phyloP scores from a whole-genome alignment of 2,888 invertebrate genomes.

The Cosmopolites sordidus region DNA sequence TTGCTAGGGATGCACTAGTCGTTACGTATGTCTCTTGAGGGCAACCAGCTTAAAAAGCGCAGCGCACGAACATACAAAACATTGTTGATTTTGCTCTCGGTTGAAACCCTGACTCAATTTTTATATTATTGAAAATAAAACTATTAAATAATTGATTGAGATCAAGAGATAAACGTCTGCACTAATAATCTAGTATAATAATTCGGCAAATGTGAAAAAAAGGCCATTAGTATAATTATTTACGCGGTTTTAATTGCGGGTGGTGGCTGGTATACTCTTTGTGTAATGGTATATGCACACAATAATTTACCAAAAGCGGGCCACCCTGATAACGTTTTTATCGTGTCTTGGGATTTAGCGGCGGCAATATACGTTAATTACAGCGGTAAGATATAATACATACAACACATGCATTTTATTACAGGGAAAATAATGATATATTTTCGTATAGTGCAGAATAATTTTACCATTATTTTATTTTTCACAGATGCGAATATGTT shows the following conservation, averaged over 20 bases:
- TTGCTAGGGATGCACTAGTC: too few species aligned
- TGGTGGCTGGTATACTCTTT: slow-evolving; percentile 35
- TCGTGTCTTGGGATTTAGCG: slow-evolving; percentile 35
- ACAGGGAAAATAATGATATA: background rate
- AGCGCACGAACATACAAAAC: too few species aligned
- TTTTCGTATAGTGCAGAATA: background rate
- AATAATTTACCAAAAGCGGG: slow-evolving; percentile 37
- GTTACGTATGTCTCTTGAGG: too few species aligned
- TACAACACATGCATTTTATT: slow-evolving; percentile 13
- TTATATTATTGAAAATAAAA: too few species aligned
- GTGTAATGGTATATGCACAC: slow-evolving; percentile 36
- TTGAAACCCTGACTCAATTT: too few species aligned
- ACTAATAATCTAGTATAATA: too few species aligned
- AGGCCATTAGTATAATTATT: slow-evolving; percentile 32
- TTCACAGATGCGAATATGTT: too few species aligned
- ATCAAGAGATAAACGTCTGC: too few species aligned
- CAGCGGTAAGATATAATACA: slow-evolving; percentile 27
- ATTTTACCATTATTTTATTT: background rate
- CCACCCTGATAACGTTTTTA: slow-evolving; percentile 39
- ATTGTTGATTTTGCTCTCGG: too few species aligned
- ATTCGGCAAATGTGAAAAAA: background rate
- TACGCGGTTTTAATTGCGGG: slow-evolving; percentile 35
- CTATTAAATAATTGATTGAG: too few species aligned
- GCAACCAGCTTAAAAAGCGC: too few species aligned
- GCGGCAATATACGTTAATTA: slow-evolving; percentile 36